Conservation (phyloP, 2,113 vertebrate species). For the Zapus hudsonius region DNA sequence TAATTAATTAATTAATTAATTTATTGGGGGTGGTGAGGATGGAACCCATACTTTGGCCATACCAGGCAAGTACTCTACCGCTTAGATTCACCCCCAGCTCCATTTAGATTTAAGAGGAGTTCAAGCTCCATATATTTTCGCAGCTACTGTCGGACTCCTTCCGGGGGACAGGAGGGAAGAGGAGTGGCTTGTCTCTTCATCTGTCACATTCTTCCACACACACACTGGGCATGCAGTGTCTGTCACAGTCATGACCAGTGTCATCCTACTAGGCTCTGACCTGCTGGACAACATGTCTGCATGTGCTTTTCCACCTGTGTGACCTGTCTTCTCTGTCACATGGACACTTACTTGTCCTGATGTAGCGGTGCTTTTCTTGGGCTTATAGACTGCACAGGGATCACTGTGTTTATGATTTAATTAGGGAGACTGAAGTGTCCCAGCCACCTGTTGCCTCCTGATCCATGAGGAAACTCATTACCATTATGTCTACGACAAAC, state of each 20-base stretch:
- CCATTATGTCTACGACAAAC: not conserved
- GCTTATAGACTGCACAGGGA: not conserved
- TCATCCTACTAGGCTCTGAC: not conserved
- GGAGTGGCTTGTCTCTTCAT: not conserved
- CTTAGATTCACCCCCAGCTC: not conserved
- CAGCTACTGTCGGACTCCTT: not conserved
- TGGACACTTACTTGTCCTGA: not conserved
- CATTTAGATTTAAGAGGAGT: not conserved
- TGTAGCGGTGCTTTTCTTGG: slow-evolving; percentile 10
- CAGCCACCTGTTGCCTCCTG: not conserved
- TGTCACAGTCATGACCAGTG: not conserved
- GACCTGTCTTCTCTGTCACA: not conserved
- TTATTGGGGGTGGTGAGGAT: not conserved
- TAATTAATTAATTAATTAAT: too few relatives aligned
- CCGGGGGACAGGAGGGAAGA: not conserved
- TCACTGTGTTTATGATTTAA: not conserved
- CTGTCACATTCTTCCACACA: not conserved
- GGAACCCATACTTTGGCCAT: not conserved
- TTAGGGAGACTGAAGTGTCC: slow-evolving; percentile 30
- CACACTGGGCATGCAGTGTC: too few relatives aligned
- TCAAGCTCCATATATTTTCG: not conserved
- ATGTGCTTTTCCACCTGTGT: not conserved
- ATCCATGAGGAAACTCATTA: not conserved
- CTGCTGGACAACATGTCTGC: too few relatives aligned
- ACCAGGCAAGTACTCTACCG: not conserved